Conservation (phyloP, 1,140 invertebrate species). For the Penaeus chinensis region DNA sequence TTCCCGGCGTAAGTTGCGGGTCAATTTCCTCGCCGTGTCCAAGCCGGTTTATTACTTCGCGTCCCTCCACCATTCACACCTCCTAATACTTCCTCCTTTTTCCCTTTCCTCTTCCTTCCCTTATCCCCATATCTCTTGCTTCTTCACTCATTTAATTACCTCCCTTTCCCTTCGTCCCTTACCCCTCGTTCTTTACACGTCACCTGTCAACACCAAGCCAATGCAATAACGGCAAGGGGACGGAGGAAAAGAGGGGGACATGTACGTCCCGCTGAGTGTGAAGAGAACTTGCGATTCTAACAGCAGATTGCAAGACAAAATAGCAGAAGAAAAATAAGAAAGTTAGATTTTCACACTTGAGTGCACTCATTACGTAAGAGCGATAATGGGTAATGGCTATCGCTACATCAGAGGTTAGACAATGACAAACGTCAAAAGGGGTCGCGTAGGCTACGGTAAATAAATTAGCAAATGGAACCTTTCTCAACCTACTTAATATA, state of each 20-base stretch:
- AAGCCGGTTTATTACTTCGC: neutral
- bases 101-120: neutral
- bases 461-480: no score
- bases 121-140: neutral
- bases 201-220: neutral
- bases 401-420: no score
- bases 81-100: neutral
- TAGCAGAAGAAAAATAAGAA: no score
- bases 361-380: no score
- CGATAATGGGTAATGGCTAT: no score
- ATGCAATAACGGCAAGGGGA: neutral
- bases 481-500: no score
- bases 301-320: no score
- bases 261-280: neutral
- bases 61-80: neutral
- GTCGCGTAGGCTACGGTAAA: no score
- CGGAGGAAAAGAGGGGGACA: neutral
- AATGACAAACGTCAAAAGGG: no score
- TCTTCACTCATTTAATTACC: neutral
- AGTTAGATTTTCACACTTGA: no score
- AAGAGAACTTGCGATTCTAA: no score
- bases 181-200: neutral
- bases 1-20: neutral
- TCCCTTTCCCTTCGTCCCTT: neutral
- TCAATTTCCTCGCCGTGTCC: neutral